Evolutionary conservation across 2,797 vertebrate genomes (phyloP).

Genomic region (Tragopan temminckii): DNA sequence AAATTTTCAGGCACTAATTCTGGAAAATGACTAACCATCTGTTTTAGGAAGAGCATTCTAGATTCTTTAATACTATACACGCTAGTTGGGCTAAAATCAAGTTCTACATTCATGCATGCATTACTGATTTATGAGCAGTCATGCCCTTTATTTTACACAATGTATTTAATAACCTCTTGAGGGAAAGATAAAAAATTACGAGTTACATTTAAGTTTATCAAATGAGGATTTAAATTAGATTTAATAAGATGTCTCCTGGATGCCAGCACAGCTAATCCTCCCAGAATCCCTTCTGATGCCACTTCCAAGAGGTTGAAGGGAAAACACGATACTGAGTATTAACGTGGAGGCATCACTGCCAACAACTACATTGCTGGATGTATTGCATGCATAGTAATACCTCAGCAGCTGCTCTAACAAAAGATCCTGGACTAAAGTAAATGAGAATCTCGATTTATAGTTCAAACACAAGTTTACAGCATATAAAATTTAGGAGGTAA

Average conservation of each 20-base stretch:
- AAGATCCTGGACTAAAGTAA: not conserved
- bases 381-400: not conserved
- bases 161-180: conserved; percentile 23
- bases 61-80: not conserved
- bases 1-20: not conserved
- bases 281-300: not conserved
- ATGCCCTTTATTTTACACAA: conserved; percentile 17
- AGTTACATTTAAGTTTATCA: conserved; percentile 18
- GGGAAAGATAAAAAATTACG: not conserved
- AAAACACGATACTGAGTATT: not conserved
- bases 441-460: not conserved
- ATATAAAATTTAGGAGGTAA: not conserved
- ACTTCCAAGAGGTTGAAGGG: not conserved
- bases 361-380: not conserved
- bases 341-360: not conserved
- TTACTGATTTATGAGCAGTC: not conserved
- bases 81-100: conserved; percentile 9
- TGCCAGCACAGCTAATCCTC: not conserved
- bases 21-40: not conserved
- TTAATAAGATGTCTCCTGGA: not conserved
- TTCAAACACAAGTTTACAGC: not conserved
- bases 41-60: not conserved
- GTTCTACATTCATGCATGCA: not conserved
- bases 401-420: not conserved
- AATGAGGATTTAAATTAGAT: conserved; percentile 16